Base-by-base conservation (phyloP, 2,888 invertebrate genomes). In the Epsilonema sp. region DNA sequence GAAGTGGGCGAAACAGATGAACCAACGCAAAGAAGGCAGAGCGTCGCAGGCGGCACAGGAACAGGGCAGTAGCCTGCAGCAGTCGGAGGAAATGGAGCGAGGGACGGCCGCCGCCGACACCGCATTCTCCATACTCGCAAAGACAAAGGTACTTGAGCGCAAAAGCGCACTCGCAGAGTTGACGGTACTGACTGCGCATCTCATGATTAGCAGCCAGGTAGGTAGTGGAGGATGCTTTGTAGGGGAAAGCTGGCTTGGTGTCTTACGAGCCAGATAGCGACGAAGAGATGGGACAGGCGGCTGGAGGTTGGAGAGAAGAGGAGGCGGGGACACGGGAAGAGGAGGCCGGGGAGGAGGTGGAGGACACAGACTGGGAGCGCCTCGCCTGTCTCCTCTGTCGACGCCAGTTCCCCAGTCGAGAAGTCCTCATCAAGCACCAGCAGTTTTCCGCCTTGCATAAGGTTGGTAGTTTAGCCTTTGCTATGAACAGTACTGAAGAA, bases 1-100 rank as follows among this genome's bases (percentile, higher is more conserved):
- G 62, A 75, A 80, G 49, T 97, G 97, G 97, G 97, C 94, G 0
- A 85, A 92, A 59, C 85, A 85, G 13, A 70, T 92, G 53, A 94
- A 94, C 65, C 90, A 92, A 65, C 87, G 87, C 70, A 92, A 92
- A 65, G 62, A 64, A 13, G 46, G 45, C 38, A 47, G 49, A 53
- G 26, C 36, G 26, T 38, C 40, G 40, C 8, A 5, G n/a, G n/a
- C 36, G 21, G 8, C 8, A 21, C 40, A 11, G 23, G 8, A 8
- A 11, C 20, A 40, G 20, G 40, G 8, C 8, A 16, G n/a, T 44
- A 38, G 5, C 19, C n/a, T 8, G 20, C n/a, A 8, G 13, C 13
- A n/a, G n/a, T 26, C 26, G 20, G 19, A 16, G 31, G n/a, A 26
- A 8, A 24, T 13, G 22, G n/a, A n/a, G 31, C 25, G 21, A 4